Conservation (phyloP, 2,888 invertebrate species). For the Myopa tessellatipennis region DNA sequence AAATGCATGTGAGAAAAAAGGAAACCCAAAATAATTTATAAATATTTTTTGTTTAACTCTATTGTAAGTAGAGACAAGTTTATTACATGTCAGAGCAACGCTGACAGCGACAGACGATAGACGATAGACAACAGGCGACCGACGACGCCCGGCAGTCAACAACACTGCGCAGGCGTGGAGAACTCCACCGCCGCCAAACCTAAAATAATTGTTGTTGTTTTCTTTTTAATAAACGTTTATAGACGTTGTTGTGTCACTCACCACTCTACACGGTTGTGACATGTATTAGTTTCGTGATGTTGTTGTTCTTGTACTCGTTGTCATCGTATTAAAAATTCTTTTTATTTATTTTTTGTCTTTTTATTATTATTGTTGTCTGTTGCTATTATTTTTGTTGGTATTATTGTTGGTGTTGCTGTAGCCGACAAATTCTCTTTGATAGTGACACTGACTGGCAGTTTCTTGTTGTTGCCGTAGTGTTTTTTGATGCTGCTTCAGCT, state of each 20-base stretch:
- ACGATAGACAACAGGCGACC: background rate
- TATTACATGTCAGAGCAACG: slow-evolving; percentile 15
- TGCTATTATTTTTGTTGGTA: slow-evolving; percentile 11
- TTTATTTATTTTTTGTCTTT: no score
- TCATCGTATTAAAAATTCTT: background rate
- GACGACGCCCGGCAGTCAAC: background rate
- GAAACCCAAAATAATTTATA: no score
- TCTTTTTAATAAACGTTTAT: background rate
- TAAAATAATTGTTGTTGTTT: background rate
- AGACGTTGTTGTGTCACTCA: no score
- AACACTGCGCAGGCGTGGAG: background rate
- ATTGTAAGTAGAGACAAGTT: slow-evolving; percentile 10
- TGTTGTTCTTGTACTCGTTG: background rate
- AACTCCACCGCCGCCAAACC: no score
- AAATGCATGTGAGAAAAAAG: no score
- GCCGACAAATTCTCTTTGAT: slow-evolving; percentile 33
- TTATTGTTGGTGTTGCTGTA: slow-evolving; percentile 23
- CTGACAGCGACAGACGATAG: background rate
- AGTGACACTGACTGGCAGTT: slow-evolving; percentile 37
- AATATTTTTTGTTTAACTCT: background rate
- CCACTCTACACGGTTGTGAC: no score
- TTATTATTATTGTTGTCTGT: background rate
- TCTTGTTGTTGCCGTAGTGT: background rate
- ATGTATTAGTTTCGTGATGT: background rate
- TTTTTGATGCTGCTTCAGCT: slow-evolving; percentile 28